Conservation (phyloP, 92 coral and sea anemone genomes). For the Palythoa heliodiscus region DNA sequence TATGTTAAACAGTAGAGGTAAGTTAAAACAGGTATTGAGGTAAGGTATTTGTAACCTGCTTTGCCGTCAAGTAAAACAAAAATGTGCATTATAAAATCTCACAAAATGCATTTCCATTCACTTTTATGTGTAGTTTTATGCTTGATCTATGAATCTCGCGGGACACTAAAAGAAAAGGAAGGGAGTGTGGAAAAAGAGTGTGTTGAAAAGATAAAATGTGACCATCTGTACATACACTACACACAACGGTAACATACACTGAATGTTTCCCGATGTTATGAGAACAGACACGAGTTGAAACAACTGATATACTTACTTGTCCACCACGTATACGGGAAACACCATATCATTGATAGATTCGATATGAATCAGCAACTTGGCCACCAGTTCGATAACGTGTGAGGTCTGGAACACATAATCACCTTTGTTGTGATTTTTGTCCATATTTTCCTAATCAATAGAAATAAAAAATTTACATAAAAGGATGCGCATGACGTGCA, state of each 20-base stretch:
- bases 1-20: no score
- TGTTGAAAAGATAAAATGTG: no score
- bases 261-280: background rate
- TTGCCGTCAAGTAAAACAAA: no score
- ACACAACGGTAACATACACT: background rate
- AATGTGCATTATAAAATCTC: no score
- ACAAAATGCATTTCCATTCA: no score
- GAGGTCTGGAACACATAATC: constrained; percentile 92
- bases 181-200: no score
- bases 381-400: constrained; percentile 91
- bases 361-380: constrained; percentile 78
- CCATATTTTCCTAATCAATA: constrained; percentile 69
- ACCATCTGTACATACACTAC: background rate
- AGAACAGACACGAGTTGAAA: background rate
- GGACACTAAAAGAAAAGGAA: no score
- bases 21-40: no score
- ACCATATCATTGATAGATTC: constrained; percentile 70
- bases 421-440: constrained; percentile 86
- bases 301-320: constrained; percentile 56
- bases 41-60: no score
- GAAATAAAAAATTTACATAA: background rate
- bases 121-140: no score
- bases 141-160: no score
- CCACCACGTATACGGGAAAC: constrained; percentile 70
- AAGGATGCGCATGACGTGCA: background rate